Base-by-base conservation (phyloP, 2,113 vertebrate genomes). In the Narcine bancroftii region DNA sequence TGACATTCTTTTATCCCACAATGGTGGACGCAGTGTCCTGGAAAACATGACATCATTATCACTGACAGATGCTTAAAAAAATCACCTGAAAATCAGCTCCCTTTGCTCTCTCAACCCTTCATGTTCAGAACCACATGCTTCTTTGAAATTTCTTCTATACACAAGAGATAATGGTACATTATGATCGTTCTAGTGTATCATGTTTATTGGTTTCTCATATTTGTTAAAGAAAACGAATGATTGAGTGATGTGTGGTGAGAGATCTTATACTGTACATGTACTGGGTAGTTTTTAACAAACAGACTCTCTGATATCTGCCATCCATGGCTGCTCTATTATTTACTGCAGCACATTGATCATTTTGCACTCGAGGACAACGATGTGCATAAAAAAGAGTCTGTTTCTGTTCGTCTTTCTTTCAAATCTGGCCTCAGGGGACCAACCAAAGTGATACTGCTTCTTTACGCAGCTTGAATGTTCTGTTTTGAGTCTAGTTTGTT, bases 21-120 rank as follows among this genome's bases (percentile, higher is more conserved):
- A 96, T 95, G 96, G 97, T 97, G 97, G 97, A 98, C 97, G 95
- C 95, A 95, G 96, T 97, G 97, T 97, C 96, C 97, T 97, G 97
- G 96, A 97, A 97, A 96, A 96, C 96, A 97, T 98, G 97, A 98
- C 98, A 97, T 98, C 97, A 98, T 98, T 96, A 97, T 97, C 97
- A 96, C 96, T 96, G 97, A 97, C 97, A 96, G 96, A 96, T 96
- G 94, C 95, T 97, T 96, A 97, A 97, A 98, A 98, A 97, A 98
- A 98, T 99, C 98, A 98, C 98, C 98, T 98, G 97, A 95, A 72
- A 96, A 95, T 95, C 96, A 94, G 95, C 95, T 95, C 94, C 94
- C 94, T 92, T 96, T 97, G 96, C 96, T 96, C 96, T 95, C 96
- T 96, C 96, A 95, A 96, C 95, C 96, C 95, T 97, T 96, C 96